A percentile compares a stretch with the other conserved stretches of the same genome.
These are phyloP conservation scores for Daktulosphaira vitifoliae DNA, from an alignment of 1,140 invertebrate species.

Conservation along the genomic window DNA sequence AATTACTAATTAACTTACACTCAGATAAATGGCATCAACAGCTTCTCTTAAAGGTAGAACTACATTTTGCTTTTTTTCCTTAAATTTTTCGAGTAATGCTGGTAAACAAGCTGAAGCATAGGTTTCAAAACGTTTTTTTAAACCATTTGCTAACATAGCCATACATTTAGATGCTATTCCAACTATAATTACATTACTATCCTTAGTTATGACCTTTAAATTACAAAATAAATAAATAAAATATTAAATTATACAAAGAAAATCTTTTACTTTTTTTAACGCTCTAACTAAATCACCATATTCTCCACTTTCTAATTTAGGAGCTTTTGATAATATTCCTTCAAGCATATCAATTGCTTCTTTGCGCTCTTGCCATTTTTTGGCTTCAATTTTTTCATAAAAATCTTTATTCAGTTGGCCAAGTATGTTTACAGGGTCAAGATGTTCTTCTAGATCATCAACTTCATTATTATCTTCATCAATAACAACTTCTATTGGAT, in stretches of 20 bases:
- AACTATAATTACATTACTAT: slow-evolving; percentile 91
- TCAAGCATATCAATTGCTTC: slow-evolving; percentile 78
- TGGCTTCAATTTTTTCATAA: slow-evolving; percentile 88
- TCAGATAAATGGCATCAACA: slow-evolving; percentile 80
- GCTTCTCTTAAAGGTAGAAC: slow-evolving; percentile 77
- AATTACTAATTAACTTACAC: slow-evolving; percentile 51
- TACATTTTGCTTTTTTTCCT: slow-evolving; percentile 92
- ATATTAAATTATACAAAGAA: slow-evolving; percentile 10
- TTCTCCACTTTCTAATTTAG: slow-evolving; percentile 82
- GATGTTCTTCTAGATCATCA: slow-evolving; percentile 75
- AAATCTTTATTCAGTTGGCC: slow-evolving; percentile 91
- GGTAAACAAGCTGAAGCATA: slow-evolving; percentile 75
- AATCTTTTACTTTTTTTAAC: slow-evolving; percentile 69
- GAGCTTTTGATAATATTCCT: slow-evolving; percentile 64
- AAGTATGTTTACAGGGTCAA: slow-evolving; percentile 87
- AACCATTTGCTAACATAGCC: slow-evolving; percentile 68
- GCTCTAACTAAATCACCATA: slow-evolving; percentile 82
- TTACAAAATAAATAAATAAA: slow-evolving; percentile 9
- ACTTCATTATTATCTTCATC: slow-evolving; percentile 53
- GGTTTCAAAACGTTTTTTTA: slow-evolving; percentile 78
- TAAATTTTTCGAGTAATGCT: slow-evolving; percentile 87
- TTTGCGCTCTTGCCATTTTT: slow-evolving; percentile 96
- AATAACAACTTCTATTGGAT: slow-evolving; percentile 39
- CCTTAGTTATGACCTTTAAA: slow-evolving; percentile 73
- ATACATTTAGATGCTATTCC: slow-evolving; percentile 78